Conservation (phyloP, 1,140 invertebrate species). For the Hyles vespertilio region DNA sequence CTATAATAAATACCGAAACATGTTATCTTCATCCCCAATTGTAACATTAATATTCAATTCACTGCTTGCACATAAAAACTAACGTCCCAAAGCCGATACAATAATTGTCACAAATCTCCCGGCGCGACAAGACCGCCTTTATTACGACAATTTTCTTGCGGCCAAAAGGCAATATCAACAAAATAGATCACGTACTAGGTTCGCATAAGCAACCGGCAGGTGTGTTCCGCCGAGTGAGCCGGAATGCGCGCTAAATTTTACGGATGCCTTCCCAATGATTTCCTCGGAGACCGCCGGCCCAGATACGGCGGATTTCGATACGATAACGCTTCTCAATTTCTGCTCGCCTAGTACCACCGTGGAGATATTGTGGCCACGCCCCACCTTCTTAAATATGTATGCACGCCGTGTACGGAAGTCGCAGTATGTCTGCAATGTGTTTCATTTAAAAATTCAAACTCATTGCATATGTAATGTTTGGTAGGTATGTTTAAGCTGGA, state of each 20-base stretch:
- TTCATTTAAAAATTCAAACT: too few species aligned
- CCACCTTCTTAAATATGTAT: slow-evolving; percentile 45
- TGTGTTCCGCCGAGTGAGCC: slow-evolving; percentile 56
- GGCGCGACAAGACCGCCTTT: background rate
- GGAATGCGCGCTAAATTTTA: slow-evolving; percentile 77
- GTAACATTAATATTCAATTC: too few species aligned
- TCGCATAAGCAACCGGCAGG: slow-evolving; percentile 60
- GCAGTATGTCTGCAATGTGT: background rate
- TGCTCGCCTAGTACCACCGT: slow-evolving; percentile 41
- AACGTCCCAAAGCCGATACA: too few species aligned
- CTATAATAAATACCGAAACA: too few species aligned
- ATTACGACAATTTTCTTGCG: slow-evolving; percentile 1
- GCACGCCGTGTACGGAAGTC: slow-evolving; percentile 3
- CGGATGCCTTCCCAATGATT: slow-evolving; percentile 83
- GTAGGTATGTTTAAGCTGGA: too few species aligned
- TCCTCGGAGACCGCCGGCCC: slow-evolving; percentile 78
- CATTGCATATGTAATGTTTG: too few species aligned
- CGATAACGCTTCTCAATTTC: slow-evolving; percentile 66
- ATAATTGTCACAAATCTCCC: too few species aligned
- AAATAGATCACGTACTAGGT: slow-evolving; percentile 62
- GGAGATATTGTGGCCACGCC: slow-evolving; percentile 50
- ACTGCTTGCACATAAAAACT: too few species aligned
- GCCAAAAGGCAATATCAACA: slow-evolving; percentile 32
- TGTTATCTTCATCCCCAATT: too few species aligned
- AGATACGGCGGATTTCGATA: slow-evolving; percentile 66